Conservation (phyloP, 2,113 vertebrate species). For the Anser cygnoides region DNA sequence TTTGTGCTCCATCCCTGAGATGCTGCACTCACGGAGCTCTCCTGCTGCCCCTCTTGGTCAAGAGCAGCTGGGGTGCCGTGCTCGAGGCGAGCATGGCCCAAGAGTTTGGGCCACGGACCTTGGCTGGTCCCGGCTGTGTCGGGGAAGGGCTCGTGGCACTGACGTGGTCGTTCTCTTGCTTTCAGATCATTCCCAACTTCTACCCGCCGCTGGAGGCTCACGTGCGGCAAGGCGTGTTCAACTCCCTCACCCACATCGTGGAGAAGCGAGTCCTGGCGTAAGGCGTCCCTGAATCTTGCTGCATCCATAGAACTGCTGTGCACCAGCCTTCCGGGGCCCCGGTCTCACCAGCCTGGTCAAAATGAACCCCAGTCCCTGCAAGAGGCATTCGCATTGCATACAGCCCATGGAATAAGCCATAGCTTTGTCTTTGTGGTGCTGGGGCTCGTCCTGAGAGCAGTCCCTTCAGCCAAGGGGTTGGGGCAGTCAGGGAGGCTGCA, state of each 20-base stretch:
- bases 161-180: not conserved
- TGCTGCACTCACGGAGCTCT: not conserved
- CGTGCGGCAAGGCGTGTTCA: slow-evolving; percentile 94
- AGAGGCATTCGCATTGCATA: fast-evolving
- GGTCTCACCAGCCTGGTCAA: not conserved
- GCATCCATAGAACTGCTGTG: fast-evolving
- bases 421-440: fast-evolving
- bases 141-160: not conserved
- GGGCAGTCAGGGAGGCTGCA: fast-evolving
- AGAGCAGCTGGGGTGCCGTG: not conserved
- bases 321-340: fast-evolving
- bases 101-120: not conserved
- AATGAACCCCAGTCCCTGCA: not conserved
- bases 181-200: slow-evolving; percentile 96
- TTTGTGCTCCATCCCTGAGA: fast-evolving
- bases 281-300: slow-evolving; percentile 36
- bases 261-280: slow-evolving; percentile 97
- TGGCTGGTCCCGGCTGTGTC: not conserved
- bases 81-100: not conserved
- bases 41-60: not conserved
- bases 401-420: fast-evolving
- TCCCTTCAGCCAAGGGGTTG: not conserved
- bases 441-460: not conserved
- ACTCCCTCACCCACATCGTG: slow-evolving; percentile 97
- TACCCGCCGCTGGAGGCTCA: slow-evolving; percentile 91